phyloP scores from a whole-genome alignment of 2,888 invertebrate genomes.

The Acanthosepion lycidas region DNA sequence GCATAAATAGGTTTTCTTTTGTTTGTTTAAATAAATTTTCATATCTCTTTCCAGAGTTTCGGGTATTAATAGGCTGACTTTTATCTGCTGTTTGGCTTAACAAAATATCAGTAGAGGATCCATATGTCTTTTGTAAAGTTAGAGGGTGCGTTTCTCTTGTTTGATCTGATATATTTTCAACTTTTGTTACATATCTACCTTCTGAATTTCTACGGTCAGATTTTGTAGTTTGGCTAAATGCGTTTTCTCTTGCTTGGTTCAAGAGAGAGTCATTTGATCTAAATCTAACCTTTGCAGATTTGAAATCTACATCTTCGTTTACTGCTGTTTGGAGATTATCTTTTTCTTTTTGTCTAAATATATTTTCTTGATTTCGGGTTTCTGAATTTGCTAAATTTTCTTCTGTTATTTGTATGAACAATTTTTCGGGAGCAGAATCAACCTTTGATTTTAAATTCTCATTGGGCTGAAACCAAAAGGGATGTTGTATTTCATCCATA shows the following conservation, averaged over 20 bases:
- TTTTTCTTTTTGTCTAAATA: slow-evolving; percentile 20
- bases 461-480: not conserved
- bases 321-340: not conserved
- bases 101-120: not conserved
- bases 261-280: not conserved
- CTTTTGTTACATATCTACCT: not conserved
- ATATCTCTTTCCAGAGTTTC: not conserved
- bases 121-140: not conserved
- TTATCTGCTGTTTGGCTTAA: not conserved
- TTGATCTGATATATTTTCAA: not conserved
- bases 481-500: not conserved
- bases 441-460: not conserved
- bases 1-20: not conserved
- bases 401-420: not conserved
- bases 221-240: not conserved
- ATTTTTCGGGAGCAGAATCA: not conserved
- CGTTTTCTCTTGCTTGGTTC: not conserved
- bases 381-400: not conserved
- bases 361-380: not conserved
- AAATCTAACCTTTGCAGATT: not conserved
- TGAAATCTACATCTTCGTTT: not conserved
- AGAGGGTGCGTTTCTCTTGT: not conserved
- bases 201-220: not conserved
- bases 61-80: not conserved
- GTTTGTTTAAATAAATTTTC: not conserved